phyloP scores from a whole-genome alignment of 2,113 vertebrate species.

The Periophthalmodon schlosseri region DNA sequence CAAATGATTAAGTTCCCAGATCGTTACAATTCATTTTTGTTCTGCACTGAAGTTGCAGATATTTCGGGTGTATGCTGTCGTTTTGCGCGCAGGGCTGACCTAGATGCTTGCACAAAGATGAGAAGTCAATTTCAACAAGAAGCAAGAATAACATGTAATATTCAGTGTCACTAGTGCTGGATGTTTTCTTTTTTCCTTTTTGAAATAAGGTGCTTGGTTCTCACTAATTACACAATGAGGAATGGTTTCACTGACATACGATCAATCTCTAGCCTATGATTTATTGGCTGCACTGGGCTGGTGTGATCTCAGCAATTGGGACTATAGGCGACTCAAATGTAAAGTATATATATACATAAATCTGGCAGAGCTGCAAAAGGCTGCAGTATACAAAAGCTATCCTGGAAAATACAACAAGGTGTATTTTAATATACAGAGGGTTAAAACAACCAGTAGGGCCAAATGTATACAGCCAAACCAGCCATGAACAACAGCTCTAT shows the following conservation, averaged over 20 bases:
- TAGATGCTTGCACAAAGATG: conserved; percentile 31
- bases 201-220: background rate
- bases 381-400: background rate
- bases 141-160: background rate
- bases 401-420: background rate
- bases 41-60: conserved; percentile 24
- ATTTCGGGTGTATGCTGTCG: conserved; percentile 19
- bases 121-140: background rate
- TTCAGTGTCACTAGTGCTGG: background rate
- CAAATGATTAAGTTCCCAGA: conserved; percentile 15
- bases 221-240: background rate
- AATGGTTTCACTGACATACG: background rate
- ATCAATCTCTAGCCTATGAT: background rate
- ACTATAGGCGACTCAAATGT: background rate
- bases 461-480: background rate
- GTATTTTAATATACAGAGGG: background rate
- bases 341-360: background rate
- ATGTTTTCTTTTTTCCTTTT: background rate
- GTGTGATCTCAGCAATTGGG: background rate
- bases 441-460: background rate
- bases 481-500: background rate
- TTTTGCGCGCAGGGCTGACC: conserved; percentile 29
- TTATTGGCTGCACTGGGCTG: background rate
- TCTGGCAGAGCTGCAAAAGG: background rate
- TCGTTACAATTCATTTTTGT: conserved; percentile 24